Conservation (phyloP, 2,797 vertebrate species). For the Gorsachius magnificus region DNA sequence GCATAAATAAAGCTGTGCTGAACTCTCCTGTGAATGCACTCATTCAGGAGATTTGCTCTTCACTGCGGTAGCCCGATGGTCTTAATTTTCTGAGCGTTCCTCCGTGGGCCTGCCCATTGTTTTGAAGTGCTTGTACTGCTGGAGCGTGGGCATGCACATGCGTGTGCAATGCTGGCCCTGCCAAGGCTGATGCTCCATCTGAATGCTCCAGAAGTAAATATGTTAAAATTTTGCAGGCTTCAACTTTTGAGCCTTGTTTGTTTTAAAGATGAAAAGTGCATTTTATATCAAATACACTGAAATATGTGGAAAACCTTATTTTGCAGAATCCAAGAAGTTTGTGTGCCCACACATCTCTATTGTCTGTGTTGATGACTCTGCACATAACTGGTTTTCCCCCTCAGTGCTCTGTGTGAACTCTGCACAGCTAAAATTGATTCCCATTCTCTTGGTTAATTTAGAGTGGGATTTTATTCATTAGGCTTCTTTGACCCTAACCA, state of each 20-base stretch:
- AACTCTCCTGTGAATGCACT: background rate
- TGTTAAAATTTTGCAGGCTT: background rate
- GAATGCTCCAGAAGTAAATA: background rate
- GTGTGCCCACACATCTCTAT: background rate
- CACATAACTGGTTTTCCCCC: background rate
- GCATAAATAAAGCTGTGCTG: background rate
- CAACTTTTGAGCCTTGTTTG: background rate
- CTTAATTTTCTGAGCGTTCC: background rate
- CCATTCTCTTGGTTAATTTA: background rate
- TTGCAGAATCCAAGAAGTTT: background rate
- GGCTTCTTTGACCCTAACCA: background rate
- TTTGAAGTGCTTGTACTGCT: fast-evolving
- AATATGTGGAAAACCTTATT: conserved; percentile 45
- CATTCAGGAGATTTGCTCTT: background rate
- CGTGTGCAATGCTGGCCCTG: background rate
- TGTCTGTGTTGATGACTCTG: conserved; percentile 7
- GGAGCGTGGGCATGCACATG: fast-evolving
- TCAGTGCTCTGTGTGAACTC: background rate
- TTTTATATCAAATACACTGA: background rate
- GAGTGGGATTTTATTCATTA: background rate
- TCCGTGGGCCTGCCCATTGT: fast-evolving
- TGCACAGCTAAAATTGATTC: conserved; percentile 4
- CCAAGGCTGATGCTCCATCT: background rate
- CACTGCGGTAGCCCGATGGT: background rate
- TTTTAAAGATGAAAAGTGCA: background rate